Conservation (phyloP, 2,113 vertebrate genomes). For the Thalassoma bifasciatum region DNA sequence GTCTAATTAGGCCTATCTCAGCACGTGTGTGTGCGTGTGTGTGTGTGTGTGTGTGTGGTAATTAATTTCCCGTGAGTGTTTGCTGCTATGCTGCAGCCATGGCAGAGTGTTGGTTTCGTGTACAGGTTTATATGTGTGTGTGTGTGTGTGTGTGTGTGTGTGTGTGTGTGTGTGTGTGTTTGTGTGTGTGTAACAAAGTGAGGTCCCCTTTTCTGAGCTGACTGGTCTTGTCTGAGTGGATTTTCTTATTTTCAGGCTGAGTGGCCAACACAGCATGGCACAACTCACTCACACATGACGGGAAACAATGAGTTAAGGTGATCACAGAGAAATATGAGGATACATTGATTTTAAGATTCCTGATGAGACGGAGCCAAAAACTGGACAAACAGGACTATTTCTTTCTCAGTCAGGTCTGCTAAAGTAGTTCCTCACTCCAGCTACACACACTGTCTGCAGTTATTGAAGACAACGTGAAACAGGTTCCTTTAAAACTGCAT, state of each 20-base stretch:
- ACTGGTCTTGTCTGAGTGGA: conserved; percentile 60
- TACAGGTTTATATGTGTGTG: too few relatives aligned
- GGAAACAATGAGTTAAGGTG: conserved; percentile 19
- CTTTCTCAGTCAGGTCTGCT: not conserved
- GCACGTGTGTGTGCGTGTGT: conserved; percentile 57
- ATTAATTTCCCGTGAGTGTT: conserved; percentile 74
- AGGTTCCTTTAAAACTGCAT: not conserved
- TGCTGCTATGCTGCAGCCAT: conserved; percentile 33
- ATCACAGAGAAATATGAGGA: conserved; percentile 38
- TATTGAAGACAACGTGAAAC: not conserved
- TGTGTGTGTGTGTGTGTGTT: too few relatives aligned
- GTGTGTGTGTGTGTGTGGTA: conserved; percentile 32
- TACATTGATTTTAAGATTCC: conserved; percentile 10
- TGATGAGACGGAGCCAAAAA: not conserved
- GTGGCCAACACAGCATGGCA: conserved; percentile 33
- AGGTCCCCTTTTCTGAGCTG: conserved; percentile 56
- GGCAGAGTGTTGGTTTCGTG: conserved; percentile 30
- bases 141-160: conserved; percentile 26
- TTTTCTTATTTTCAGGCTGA: conserved; percentile 67
- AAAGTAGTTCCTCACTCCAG: not conserved
- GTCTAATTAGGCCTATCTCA: conserved; percentile 76
- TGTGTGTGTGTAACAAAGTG: too few relatives aligned
- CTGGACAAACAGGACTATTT: not conserved
- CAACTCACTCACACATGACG: conserved; percentile 39
- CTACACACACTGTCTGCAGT: not conserved